A percentile compares a stretch with the other conserved stretches of the same genome.
These are phyloP conservation scores for Acleris emargana DNA, from an alignment of 2,888 invertebrate species.

Conservation along the genomic window DNA sequence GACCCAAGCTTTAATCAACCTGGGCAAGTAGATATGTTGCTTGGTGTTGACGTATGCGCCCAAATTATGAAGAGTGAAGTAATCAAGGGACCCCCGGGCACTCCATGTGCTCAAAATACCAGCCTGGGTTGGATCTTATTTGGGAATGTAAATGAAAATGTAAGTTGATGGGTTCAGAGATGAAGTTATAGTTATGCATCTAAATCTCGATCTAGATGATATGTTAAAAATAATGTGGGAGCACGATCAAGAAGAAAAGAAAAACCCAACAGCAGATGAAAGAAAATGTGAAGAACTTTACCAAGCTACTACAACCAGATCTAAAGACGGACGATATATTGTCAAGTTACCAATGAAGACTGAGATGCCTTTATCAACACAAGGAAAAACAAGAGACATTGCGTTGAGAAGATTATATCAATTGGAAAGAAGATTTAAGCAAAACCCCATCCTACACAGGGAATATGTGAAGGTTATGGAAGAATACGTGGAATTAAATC, in stretches of 20 bases:
- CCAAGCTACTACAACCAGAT: not conserved
- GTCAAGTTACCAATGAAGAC: not conserved
- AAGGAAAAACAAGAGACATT: constrained; percentile 40
- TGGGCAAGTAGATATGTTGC: constrained; percentile 9
- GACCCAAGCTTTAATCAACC: constrained; percentile 9
- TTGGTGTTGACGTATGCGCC: constrained; percentile 41
- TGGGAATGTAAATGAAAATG: constrained; percentile 38
- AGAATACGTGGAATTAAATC: constrained; percentile 41
- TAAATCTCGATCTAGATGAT: constrained; percentile 2
- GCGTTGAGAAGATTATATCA: constrained; percentile 40
- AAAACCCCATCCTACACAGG: constrained; percentile 26
- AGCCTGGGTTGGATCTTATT: constrained; percentile 42
- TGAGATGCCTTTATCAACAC: constrained; percentile 6
- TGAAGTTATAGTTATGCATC: constrained; percentile 1
- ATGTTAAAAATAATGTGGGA: constrained; percentile 16
- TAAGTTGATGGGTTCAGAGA: constrained; percentile 4
- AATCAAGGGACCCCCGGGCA: constrained; percentile 41
- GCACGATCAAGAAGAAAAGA: constrained; percentile 4
- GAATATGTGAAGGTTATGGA: constrained; percentile 40
- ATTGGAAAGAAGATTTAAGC: constrained; percentile 39
- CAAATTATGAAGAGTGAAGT: constrained; percentile 37
- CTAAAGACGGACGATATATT: constrained; percentile 4
- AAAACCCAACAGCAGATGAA: constrained; percentile 4
- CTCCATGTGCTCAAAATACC: constrained; percentile 43
- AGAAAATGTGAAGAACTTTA: constrained; percentile 17